phyloP scores from a whole-genome alignment of 1,140 invertebrate genomes.

The Drosophila nigrodunni region DNA sequence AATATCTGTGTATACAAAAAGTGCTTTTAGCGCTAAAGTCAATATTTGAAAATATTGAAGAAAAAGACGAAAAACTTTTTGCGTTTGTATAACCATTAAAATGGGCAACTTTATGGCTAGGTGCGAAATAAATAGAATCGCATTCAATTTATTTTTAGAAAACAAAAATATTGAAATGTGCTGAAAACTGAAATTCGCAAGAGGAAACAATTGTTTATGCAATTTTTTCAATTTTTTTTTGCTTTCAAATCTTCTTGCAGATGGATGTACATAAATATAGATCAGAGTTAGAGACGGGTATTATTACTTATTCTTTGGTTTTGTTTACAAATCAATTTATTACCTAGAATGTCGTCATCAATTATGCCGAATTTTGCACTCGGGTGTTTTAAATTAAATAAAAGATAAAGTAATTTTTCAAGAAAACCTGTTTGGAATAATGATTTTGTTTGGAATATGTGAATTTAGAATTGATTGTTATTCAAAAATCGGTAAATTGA shows the following conservation, averaged over 20 bases:
- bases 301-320: background rate
- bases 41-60: slow-evolving; percentile 64
- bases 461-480: background rate
- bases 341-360: background rate
- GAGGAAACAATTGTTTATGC: slow-evolving; percentile 73
- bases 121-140: slow-evolving; percentile 71
- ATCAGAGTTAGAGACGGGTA: slow-evolving; percentile 1
- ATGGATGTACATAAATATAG: slow-evolving; percentile 42
- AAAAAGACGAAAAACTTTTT: slow-evolving; percentile 2
- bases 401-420: background rate
- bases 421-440: slow-evolving; percentile 1
- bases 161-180: slow-evolving; percentile 44
- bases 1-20: slow-evolving; percentile 62
- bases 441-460: background rate
- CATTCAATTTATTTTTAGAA: slow-evolving; percentile 49
- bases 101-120: slow-evolving; percentile 67
- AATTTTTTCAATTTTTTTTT: slow-evolving; percentile 35
- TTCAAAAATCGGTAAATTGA: slow-evolving; percentile 2
- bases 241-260: slow-evolving; percentile 33
- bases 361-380: background rate
- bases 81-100: slow-evolving; percentile 63
- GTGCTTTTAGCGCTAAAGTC: slow-evolving; percentile 54
- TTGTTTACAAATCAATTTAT: background rate
- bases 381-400: background rate
- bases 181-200: slow-evolving; percentile 46